phyloP scores from a whole-genome alignment of 1,140 invertebrate genomes.

The Meteorus sp. region DNA sequence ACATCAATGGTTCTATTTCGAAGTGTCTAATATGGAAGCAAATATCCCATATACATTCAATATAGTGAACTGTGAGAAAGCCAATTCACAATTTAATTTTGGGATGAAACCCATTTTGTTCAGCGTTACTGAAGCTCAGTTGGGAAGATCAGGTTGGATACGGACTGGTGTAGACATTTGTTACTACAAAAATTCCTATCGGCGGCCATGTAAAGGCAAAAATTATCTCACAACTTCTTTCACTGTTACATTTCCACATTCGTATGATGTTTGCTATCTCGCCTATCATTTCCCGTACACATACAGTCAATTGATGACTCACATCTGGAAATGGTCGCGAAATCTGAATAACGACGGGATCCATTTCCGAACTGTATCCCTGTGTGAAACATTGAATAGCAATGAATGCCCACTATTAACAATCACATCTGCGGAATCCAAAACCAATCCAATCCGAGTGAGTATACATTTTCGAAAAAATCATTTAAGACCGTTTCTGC shows the following conservation, averaged over 20 bases:
- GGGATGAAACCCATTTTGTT: conserved; percentile 93
- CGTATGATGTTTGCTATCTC: conserved; percentile 82
- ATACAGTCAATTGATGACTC: conserved; percentile 75
- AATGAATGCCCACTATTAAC: conserved; percentile 82
- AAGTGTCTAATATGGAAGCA: conserved; percentile 80
- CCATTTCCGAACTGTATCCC: conserved; percentile 66
- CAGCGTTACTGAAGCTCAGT: conserved; percentile 73
- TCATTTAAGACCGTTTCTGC: too few species aligned
- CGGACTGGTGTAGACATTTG: conserved; percentile 77
- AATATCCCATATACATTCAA: conserved; percentile 80
- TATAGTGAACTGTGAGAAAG: conserved; percentile 89
- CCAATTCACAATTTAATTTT: conserved; percentile 87
- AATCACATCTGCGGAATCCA: conserved; percentile 70
- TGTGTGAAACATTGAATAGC: conserved; percentile 74
- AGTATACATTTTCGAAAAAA: conserved; percentile 29
- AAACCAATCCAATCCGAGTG: conserved; percentile 62
- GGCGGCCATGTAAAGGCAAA: conserved; percentile 60
- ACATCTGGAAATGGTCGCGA: conserved; percentile 67
- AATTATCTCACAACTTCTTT: conserved; percentile 83
- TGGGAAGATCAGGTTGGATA: conserved; percentile 72
- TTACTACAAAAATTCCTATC: conserved; percentile 77
- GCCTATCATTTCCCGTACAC: conserved; percentile 93
- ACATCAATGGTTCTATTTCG: conserved; percentile 94
- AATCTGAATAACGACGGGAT: conserved; percentile 44
- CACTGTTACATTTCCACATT: conserved; percentile 77